Evolutionary conservation across 2,888 invertebrate genomes (phyloP), one percentile per base, ranked within the genome.

Genomic region (Muscina levida): DNA sequence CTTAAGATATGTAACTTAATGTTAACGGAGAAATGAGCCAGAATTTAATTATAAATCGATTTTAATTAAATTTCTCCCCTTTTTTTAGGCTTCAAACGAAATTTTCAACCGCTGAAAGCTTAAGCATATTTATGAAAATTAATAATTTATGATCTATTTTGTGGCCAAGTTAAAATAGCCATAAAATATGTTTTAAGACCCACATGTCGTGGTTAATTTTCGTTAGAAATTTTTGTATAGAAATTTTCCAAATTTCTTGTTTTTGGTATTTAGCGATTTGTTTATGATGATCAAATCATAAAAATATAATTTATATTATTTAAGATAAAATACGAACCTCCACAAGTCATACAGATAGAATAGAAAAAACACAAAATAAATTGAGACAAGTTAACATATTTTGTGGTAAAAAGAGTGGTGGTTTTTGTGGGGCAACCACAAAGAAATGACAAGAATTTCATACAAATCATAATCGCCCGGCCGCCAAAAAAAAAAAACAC

Each of bases 21-120:
- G 65, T 53, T 57, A 72, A 72, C 68, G 26, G 24, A 15, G 62
- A 70, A 73, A 42, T 56, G 72, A 73, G 39, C 31, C 31, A 72
- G 72, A 70, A 79, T 57, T 78, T 78, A 80, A 81, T 79, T 81
- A 81, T 77, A 76, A 77, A 77, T 72, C 76, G 79, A 75, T 79
- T 82, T 76, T 79, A 76, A 81, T 78, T 76, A 79, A 78, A 75
- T 53, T 71, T 56, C 13, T 56, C 22, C 22, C n/a, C 5, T 70
- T 71, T 26, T 57, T 56, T 11, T 19, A 37, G 17, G 4, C 66
- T 4, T 17, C 4, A 53, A 26, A 26, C 3, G 4, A 17, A 57
- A n/a, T 8, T 5, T 31, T 31, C 31, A 31, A 8, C 8, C 3
- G 31, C 8, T 8, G 31, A 31, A 31, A 31, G 8, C 31, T 31